Evolutionary conservation across 1,140 invertebrate species (phyloP), one percentile per base, ranked within the genome.

Genomic region (Cepaea nemoralis): DNA sequence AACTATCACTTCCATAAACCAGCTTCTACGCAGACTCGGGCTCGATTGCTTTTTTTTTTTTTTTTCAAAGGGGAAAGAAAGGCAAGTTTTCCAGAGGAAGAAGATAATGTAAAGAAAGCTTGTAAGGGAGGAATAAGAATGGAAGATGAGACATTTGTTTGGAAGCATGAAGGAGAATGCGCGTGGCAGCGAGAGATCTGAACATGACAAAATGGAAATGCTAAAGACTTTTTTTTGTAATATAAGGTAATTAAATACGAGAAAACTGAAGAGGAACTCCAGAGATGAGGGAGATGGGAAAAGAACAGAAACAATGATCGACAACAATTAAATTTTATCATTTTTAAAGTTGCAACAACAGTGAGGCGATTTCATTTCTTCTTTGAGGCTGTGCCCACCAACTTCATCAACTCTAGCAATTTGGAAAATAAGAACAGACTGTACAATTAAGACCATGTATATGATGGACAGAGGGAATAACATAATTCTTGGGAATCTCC

Each of bases 271-370:
- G 12, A n/a, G 22, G 35, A 69, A 69, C 8, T 3, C 16, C 10
- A 39, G 66, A 69, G 66, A 69, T 14, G 27, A 40, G 40, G 2
- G 69, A 70, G 66, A n/a, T n/a, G n/a, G n/a, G n/a, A 27, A 66
- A 33, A 42, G 40, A 42, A n/a, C 10, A 22, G 19, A 42, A 69
- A n/a, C 1, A 40, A 39, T 42, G 39, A 22, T 70, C 2, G 19
- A 40, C 39, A 70, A 70, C 69, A 70, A 70, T 70, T 37, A 70
- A 39, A 70, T 70, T 70, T 70, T 37, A 70, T 70, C 59, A 63
- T 31, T 70, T 70, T 70, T 70, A 8, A 70, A 0, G 35, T 42
- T 1, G 69, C 40, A n/a, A 70, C 69, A 70, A 39, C 69, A 40
- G 69, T 12, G 22, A 39, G 40, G 69, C 69, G 40, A 70, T 70